These are phyloP conservation scores for Laupala kohalensis DNA, from an alignment of 1,140 invertebrate species.

Conservation along the genomic window DNA sequence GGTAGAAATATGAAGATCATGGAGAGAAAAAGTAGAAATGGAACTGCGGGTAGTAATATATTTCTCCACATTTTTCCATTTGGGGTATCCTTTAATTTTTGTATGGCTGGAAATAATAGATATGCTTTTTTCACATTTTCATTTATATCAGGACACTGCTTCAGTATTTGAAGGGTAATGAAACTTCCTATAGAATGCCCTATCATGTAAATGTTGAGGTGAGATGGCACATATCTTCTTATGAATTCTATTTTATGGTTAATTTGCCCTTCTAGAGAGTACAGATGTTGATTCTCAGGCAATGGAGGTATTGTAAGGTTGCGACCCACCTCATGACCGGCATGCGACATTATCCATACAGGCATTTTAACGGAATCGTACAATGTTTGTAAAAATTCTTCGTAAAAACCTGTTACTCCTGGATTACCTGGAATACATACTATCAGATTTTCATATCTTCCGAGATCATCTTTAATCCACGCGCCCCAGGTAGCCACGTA, in stretches of 20 bases:
- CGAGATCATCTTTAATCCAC: constrained; percentile 44
- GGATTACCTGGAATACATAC: constrained; percentile 56
- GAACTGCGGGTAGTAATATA: constrained; percentile 36
- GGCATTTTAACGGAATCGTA: constrained; percentile 42
- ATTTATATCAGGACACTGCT: constrained; percentile 33
- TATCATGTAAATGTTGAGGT: constrained; percentile 55
- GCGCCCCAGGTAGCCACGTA: constrained; percentile 50
- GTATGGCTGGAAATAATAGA: constrained; percentile 70
- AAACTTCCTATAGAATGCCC: constrained; percentile 78
- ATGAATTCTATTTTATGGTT: constrained; percentile 67
- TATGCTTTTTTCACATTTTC: constrained; percentile 40
- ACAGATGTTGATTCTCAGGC: constrained; percentile 39
- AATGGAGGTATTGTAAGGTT: constrained; percentile 30
- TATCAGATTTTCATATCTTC: constrained; percentile 35
- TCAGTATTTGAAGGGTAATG: constrained; percentile 58
- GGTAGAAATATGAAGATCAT: constrained; percentile 48
- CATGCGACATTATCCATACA: constrained; percentile 63
- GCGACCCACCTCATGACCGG: constrained; percentile 30
- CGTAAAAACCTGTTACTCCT: constrained; percentile 53
- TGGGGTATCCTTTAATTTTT: constrained; percentile 54
- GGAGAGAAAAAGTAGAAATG: constrained; percentile 38
- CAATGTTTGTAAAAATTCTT: constrained; percentile 47
- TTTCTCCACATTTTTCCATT: constrained; percentile 49
- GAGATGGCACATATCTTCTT: constrained; percentile 48
- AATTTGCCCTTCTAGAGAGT: constrained; percentile 57